Base-by-base conservation (phyloP, 1,140 invertebrate species). In the Tetragonula clypearis region DNA sequence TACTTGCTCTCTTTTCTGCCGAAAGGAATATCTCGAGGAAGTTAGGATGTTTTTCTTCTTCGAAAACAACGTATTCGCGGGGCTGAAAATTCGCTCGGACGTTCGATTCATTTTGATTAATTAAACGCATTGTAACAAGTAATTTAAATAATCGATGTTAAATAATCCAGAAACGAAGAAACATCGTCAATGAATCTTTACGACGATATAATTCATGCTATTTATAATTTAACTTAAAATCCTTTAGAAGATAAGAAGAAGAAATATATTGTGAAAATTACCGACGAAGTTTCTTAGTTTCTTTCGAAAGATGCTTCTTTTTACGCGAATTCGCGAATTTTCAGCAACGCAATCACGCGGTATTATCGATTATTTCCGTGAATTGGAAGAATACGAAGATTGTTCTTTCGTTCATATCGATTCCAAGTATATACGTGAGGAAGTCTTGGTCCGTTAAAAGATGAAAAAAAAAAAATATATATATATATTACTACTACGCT, bases 391-490 rank as follows among this genome's bases (percentile, higher is more conserved):
- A 49, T 26, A 1, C 2, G 35, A 30, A 11, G 8, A 26, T 41
- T 19, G 35, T 5, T 23, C 73, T 74, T 58, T 30, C 21, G 9
- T 26, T 78, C 1, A n/a, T 74, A 23, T 72, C 30, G 41, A 73
- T 80, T 68, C 17, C 21, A 84, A 84, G 1, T 56, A 41, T 56
- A 41, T 84, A 15, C 56, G 12, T 60, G 68, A 68, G 79, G 87
- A 86, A 89, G 68, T 87, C 82, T 89, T 89, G 83, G 79, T 90
- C 74, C 81, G 66, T 88, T 81, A 21, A 74, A 84, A 86, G 53
- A 78, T 58, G 68, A 73, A 19, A 71, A 30, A 66, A 23, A 71
- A 41, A 14, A 72, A 49, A n/a, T 81, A 55, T 30, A 30, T 30
- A 30, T 30, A 30, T 30, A 30, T 71, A 78, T 30, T 19, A 78